Base-by-base conservation (phyloP, 2,888 invertebrate species). In the Leptinotarsa peninsularis region DNA sequence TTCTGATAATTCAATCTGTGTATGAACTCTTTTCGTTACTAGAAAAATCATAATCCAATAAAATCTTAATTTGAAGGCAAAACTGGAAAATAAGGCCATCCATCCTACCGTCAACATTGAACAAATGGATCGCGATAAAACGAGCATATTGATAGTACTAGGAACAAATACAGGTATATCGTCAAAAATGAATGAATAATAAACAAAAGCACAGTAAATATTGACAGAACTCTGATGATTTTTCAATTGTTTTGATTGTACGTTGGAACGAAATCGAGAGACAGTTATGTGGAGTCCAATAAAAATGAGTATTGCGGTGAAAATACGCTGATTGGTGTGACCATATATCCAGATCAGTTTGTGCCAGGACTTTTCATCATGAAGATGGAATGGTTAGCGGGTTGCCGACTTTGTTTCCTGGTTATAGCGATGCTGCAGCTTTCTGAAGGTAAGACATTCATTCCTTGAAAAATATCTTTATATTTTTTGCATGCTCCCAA, bases 391-490 rank as follows among this genome's bases (percentile, higher is more conserved):
- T n/a, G 49, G 56, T 49, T 54, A 70, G 58, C 43, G 7, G 49
- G 18, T 33, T 15, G 33, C 21, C 54, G 15, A 43, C 18, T 21
- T 2, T 23, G 33, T 18, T 58, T 43, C 5, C 68, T 75, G 49
- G 43, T 71, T 49, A n/a, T 71, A 49, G 63, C 70, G 18, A 58
- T 71, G 5, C 67, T 75, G 67, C n/a, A 67, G 21, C 18, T 75
- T 33, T 60, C 52, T 56, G 63, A 75, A 75, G 75, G 75, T 75
- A 54, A 75, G 75, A 49, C n/a, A 18, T 13, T 68, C 4, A 14
- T 18, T 21, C 14, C 15, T 58, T 15, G 23, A 18, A 18, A 18
- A 7, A 54, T 18, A 54, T 18, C 1, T 54, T 54, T 7, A n/a
- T 54, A 17, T 17, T 15, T 5, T 17, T 17, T 18, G 17, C 33